Base-by-base conservation (phyloP, 2,888 invertebrate genomes). In the Andrena bicolor region DNA sequence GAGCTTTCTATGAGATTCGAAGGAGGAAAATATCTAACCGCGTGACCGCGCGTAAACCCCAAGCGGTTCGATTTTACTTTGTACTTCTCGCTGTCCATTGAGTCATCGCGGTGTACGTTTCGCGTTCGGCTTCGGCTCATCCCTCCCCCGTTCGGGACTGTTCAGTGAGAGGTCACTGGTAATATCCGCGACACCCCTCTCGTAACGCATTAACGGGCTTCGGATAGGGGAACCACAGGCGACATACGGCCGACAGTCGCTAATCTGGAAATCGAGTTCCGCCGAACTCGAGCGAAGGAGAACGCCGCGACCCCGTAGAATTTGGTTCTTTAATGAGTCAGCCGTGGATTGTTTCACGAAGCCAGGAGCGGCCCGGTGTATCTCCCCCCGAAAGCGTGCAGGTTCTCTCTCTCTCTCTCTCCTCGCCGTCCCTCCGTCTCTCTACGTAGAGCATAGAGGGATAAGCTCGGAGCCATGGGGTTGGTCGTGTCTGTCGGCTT, bases 401-500 rank as follows among this genome's bases (percentile, higher is more conserved):
- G 64, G 64, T 72, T 63, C 78, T 53, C 77, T 51, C 77, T 71
- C 26, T 16, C 28, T 61, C 48, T 71, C 82, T 84, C 85, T 63
- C 78, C 77, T 56, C 77, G 69, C 26, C 70, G 77, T 69, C 78
- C 72, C 80, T 78, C 61, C 51, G 80, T 64, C 49, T 80, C 79
- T 63, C 48, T n/a, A 64, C 76, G 53, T 69, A 73, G 81, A 13
- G 41, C 41, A 16, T 5, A 41, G 41, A 16, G 41, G 88, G 86
- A 88, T 84, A 88, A 88, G 80, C 88, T 76, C 23, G 32, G 78
- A 49, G 68, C 49, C 69, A 81, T 75, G 80, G 88, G 87, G 87
- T 86, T 75, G 88, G 70, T 76, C 77, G 68, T 76, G 86, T 86
- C 86, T 76, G 86, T 86, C 86, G 73, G 90, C 88, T 89, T 89